Evolutionary conservation across 2,797 vertebrate species (phyloP).

Genomic region (Neosilurus mollespiculum): DNA sequence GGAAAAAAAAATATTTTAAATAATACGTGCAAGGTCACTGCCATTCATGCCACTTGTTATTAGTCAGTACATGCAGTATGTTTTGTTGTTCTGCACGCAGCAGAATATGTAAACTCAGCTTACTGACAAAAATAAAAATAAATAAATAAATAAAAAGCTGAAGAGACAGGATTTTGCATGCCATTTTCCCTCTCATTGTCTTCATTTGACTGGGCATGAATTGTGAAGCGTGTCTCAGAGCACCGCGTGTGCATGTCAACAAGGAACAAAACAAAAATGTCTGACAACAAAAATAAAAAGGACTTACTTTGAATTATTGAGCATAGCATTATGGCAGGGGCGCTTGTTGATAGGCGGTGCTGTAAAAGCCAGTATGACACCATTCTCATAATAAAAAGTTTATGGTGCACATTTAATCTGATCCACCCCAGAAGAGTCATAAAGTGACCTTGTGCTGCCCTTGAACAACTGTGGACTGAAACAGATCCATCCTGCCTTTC

Average conservation of each 20-base stretch:
- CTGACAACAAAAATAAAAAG: constrained; percentile 41
- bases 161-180: constrained; percentile 20
- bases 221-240: constrained; percentile 31
- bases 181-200: constrained; percentile 35
- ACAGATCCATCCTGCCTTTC: constrained; percentile 9
- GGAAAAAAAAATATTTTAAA: no score
- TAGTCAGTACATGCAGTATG: constrained; percentile 10
- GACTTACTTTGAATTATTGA: constrained; percentile 49
- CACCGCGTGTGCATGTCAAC: constrained; percentile 33
- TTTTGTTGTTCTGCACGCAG: constrained; percentile 3
- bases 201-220: constrained; percentile 33
- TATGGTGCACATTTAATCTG: constrained; percentile 29
- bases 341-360: constrained; percentile 25
- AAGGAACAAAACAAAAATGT: constrained; percentile 36
- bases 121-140: no score
- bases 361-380: constrained; percentile 31
- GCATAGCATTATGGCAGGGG: constrained; percentile 22
- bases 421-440: constrained; percentile 11
- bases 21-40: constrained; percentile 19
- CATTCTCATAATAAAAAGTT: constrained; percentile 32
- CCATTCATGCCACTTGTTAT: constrained; percentile 4
- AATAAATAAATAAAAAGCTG: constrained; percentile 15
- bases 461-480: constrained; percentile 21
- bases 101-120: constrained; percentile 19
- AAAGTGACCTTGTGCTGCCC: constrained; percentile 32